phyloP scores from a whole-genome alignment of 2,888 invertebrate genomes.

The Serripes groenlandicus region DNA sequence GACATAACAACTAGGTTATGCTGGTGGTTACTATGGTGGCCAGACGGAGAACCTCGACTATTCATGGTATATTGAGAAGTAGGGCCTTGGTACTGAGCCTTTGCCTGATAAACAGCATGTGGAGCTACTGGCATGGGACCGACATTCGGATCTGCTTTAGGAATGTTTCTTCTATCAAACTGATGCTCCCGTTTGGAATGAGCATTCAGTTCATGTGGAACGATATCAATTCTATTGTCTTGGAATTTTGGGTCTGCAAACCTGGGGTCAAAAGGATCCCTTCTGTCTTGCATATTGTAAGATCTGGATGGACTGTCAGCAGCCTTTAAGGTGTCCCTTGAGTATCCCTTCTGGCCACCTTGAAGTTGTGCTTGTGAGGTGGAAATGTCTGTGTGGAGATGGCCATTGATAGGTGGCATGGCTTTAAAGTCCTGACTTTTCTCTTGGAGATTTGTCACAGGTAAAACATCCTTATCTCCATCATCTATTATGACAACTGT shows the following conservation, averaged over 20 bases:
- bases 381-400: background rate
- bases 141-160: background rate
- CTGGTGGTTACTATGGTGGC: background rate
- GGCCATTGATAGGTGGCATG: background rate
- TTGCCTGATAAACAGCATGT: background rate
- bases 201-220: conserved; percentile 7
- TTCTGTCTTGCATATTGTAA: background rate
- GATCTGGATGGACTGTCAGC: background rate
- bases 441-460: background rate
- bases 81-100: background rate
- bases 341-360: background rate
- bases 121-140: background rate
- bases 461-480: background rate
- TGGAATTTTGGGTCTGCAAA: conserved; percentile 21
- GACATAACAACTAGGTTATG: background rate
- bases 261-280: conserved; percentile 13
- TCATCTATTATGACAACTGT: conserved; percentile 4
- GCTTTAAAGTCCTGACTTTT: background rate
- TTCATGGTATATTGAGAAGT: background rate
- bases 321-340: background rate
- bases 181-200: conserved; percentile 1
- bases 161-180: background rate
- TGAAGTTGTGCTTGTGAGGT: background rate
- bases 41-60: background rate
- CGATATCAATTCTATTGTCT: conserved; percentile 18